phyloP scores from a whole-genome alignment of 1,140 invertebrate genomes.

The Episyrphus balteatus region DNA sequence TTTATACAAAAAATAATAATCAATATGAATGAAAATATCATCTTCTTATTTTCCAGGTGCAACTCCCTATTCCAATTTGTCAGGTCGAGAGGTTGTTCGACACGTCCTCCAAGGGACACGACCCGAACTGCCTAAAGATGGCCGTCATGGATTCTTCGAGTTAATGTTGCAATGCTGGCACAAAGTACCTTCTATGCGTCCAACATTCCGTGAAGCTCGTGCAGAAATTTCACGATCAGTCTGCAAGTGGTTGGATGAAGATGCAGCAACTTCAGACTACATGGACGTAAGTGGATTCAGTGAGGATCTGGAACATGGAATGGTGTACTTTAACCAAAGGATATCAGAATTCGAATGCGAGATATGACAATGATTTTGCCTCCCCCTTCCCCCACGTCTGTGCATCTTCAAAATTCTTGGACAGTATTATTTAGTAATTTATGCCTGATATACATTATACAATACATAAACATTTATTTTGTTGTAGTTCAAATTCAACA shows the following conservation, averaged over 20 bases:
- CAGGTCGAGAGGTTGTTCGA: conserved; percentile 63
- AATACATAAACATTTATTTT: no score
- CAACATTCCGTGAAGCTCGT: conserved; percentile 57
- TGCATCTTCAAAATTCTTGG: no score
- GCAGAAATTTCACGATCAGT: conserved; percentile 47
- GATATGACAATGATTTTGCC: conserved; percentile 37
- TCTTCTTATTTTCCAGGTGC: conserved; percentile 46
- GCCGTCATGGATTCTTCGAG: conserved; percentile 60
- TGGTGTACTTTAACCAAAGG: conserved; percentile 37
- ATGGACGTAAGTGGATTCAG: conserved; percentile 69
- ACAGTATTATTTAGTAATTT: no score
- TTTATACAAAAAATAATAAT: conserved; percentile 9
- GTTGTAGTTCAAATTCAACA: no score
- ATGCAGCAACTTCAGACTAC: conserved; percentile 57
- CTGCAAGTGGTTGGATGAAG: conserved; percentile 45
- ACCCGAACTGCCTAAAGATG: conserved; percentile 63
- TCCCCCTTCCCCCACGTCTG: no score
- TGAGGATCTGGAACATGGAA: conserved; percentile 44
- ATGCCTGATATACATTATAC: no score
- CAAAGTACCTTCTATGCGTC: conserved; percentile 59
- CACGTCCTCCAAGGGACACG: conserved; percentile 63
- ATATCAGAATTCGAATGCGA: conserved; percentile 51
- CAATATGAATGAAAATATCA: background rate
- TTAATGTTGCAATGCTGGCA: conserved; percentile 67
- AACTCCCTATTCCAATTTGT: conserved; percentile 70